Evolutionary conservation across 2,113 vertebrate genomes (phyloP).

Genomic region (Saguinus imperator): DNA sequence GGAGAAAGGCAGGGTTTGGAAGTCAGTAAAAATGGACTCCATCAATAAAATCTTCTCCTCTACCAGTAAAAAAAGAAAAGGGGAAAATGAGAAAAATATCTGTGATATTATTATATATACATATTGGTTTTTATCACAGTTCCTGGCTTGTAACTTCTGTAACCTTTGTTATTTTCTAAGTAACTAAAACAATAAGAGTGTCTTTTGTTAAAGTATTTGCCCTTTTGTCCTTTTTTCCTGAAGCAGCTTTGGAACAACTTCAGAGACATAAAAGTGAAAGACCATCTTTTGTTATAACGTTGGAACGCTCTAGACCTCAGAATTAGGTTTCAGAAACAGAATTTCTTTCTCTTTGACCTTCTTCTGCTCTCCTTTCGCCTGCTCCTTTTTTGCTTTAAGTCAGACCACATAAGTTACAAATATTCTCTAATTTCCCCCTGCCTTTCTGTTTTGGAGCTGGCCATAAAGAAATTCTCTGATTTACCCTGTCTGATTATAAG

Average conservation of each 20-base stretch:
- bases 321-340: not conserved
- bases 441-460: not conserved
- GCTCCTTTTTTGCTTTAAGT: not conserved
- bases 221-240: too few relatives aligned
- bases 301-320: not conserved
- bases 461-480: not conserved
- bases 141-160: too few relatives aligned
- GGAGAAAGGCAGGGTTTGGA: not conserved
- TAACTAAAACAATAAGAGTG: too few relatives aligned
- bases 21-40: not conserved
- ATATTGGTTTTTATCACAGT: too few relatives aligned
- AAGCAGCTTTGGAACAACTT: too few relatives aligned
- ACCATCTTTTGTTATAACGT: not conserved
- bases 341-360: not conserved
- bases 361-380: not conserved
- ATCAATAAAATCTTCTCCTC: not conserved
- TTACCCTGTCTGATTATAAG: not conserved
- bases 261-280: too few relatives aligned
- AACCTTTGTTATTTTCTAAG: too few relatives aligned
- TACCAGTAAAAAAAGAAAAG: not conserved
- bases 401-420: not conserved
- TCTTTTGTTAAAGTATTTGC: too few relatives aligned
- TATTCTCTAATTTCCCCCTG: not conserved
- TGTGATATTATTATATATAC: too few relatives aligned
- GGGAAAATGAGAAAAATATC: not conserved